Evolutionary conservation across 2,113 vertebrate species (phyloP), one percentile per base, ranked within the genome.

Genomic region (Scortum barcoo): DNA sequence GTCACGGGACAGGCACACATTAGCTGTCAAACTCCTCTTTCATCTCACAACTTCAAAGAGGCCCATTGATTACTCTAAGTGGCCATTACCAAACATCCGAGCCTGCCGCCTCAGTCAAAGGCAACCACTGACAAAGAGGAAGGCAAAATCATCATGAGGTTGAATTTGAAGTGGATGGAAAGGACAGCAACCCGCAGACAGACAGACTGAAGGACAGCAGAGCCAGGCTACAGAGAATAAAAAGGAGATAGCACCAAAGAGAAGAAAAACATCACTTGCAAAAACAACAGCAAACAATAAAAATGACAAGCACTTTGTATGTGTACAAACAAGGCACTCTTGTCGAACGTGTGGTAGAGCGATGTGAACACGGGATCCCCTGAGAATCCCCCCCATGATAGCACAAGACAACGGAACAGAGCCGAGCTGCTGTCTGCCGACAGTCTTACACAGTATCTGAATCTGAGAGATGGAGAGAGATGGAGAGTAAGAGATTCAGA

Each of bases 1-100:
- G 90, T 93, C 91, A 93, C 81, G 73, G 92, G 90, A 94, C 90
- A 91, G 93, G 89, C 94, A 78, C 94, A 92, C 94, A 94, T 94
- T 93, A 93, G 90, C 94, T 93, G 94, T 95, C 95, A 95, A 93
- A 94, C 91, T 93, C 90, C 89, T 90, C 93, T 95, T 95, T 96
- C 94, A 95, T 95, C 94, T 93, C 87, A 56, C 77, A 89, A 94
- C 95, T 95, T 95, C 95, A 95, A 95, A 96, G 93, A 84, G 90
- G 76, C 88, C 90, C 92, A 95, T 95, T 95, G 95, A 96, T 95
- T 95, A 94, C 92, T 93, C 92, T 95, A 95, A 95, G 95, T 95
- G 94, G 94, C 91, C 94, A 93, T 95, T 96, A 95, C 93, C 94
- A 93, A 95, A 94, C 93, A 93, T 94, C 88, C 76, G 30, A 86